These are phyloP conservation scores for Goniozus legneri DNA, from an alignment of 1,140 invertebrate genomes.

Conservation along the genomic window DNA sequence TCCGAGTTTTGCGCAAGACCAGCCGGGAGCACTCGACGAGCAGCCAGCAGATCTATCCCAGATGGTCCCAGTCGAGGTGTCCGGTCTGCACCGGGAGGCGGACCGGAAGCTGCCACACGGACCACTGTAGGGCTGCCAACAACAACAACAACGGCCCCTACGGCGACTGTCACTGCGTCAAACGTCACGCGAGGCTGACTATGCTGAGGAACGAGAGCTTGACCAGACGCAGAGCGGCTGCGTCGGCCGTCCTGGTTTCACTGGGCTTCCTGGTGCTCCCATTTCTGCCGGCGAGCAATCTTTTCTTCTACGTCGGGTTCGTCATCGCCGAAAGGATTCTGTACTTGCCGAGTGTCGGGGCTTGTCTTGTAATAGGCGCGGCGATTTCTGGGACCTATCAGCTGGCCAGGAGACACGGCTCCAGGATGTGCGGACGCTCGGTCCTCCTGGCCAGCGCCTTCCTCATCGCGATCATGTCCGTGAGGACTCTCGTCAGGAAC, in stretches of 20 bases:
- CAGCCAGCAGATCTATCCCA: constrained; percentile 7
- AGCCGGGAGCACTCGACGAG: constrained; percentile 5
- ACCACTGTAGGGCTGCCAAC: constrained; percentile 49
- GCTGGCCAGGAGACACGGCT: constrained; percentile 44
- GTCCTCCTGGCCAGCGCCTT: constrained; percentile 57
- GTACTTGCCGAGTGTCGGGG: constrained; percentile 94
- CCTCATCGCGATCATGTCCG: constrained; percentile 67
- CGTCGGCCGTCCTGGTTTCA: constrained; percentile 60
- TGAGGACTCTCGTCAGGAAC: constrained; percentile 79
- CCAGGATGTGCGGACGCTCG: constrained; percentile 46
- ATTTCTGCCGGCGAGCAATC: constrained; percentile 91
- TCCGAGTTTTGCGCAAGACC: constrained; percentile 29
- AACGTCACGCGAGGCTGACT: constrained; percentile 12
- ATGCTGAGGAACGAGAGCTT: not conserved
- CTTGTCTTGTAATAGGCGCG: constrained; percentile 79
- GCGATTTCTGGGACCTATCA: constrained; percentile 54
- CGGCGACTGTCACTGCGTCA: constrained; percentile 47
- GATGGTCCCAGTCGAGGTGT: constrained; percentile 27
- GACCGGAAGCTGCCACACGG: constrained; percentile 47
- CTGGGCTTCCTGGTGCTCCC: constrained; percentile 81
- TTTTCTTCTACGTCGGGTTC: constrained; percentile 95
- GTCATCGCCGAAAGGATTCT: constrained; percentile 94
- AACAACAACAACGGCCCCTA: constrained; percentile 54
- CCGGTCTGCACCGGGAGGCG: constrained; percentile 47
- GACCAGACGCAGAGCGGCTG: constrained; percentile 17